Base-by-base conservation (phyloP, 1,140 invertebrate species). In the Pseudomyrmex concolor region DNA sequence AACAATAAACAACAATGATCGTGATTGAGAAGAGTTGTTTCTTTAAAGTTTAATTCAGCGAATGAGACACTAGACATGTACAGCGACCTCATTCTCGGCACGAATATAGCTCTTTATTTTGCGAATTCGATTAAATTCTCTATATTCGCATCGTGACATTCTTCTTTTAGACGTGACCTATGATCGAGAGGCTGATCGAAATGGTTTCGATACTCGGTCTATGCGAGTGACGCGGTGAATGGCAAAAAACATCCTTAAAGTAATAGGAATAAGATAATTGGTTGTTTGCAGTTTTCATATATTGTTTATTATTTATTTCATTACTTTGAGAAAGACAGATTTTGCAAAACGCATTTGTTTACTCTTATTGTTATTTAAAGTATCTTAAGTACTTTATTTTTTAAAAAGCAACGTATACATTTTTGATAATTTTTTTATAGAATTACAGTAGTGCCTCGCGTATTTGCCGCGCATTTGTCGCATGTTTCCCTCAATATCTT, bases 101-200 rank as follows among this genome's bases (percentile, higher is more conserved):
- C 25, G 25, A 19, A 34, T 48, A 43, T 10, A 25, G 34, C 43
- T 10, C 13, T 50, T 66, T 76, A 76, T 66, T 66, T 76, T 76
- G 25, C 60, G 63, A 76, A 66, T 76, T 76, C 25, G 10, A 76
- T 76, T 76, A 76, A 76, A 64, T 34, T 34, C n/a, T 76, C 72
- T 66, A 66, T 76, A 76, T 76, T 63, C 45, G 22, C 59, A 59
- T 5, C 25, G 12, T 8, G 48, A 25, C n/a, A 51, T 76, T 76
- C 60, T 25, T 5, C 12, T 76, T 76, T 76, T 76, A 76, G 73
- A 76, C 60, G 60, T 76, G 73, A 76, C 73, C 73, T 64, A 17
- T 10, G 73, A 76, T 51, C 60, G 48, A 13, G 48, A 64, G 34
- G 45, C n/a, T 48, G 45, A 60, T 63, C 45, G 22, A 64, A 34